A percentile compares a stretch with the other conserved stretches of the same genome.
phyloP scores from a whole-genome alignment of 1,140 invertebrate species.

The Diuraphis noxia region DNA sequence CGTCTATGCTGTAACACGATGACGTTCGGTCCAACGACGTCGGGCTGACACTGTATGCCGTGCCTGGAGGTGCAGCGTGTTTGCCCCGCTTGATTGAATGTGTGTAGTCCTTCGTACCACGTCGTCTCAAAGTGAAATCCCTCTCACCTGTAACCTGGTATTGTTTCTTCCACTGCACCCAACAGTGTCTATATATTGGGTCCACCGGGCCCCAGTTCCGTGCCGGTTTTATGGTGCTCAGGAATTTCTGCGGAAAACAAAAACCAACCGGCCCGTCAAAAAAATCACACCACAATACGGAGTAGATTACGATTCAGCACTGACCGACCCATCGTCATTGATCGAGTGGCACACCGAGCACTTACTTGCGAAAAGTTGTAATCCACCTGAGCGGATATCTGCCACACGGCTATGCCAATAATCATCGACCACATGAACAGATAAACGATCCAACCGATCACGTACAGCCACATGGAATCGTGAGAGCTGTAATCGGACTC shows the following conservation, averaged over 20 bases:
- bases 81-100: constrained; percentile 63
- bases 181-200: constrained; percentile 67
- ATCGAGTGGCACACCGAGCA: background rate
- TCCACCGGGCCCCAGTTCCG: constrained; percentile 68
- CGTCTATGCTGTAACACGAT: constrained; percentile 4
- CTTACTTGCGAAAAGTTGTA: constrained; percentile 60
- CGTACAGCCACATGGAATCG: constrained; percentile 61
- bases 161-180: constrained; percentile 62
- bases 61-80: constrained; percentile 53
- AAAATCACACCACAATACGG: background rate
- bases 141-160: constrained; percentile 61
- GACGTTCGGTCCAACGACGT: constrained; percentile 37
- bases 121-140: constrained; percentile 66
- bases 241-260: constrained; percentile 63
- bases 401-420: constrained; percentile 60
- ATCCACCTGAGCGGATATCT: constrained; percentile 60
- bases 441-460: constrained; percentile 61
- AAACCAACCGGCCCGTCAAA: background rate
- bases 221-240: constrained; percentile 65
- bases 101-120: constrained; percentile 67
- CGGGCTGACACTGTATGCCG: constrained; percentile 51
- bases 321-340: background rate
- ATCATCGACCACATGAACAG: constrained; percentile 60
- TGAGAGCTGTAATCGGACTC: constrained; percentile 55
- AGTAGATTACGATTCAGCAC: background rate